phyloP scores from a whole-genome alignment of 2,797 vertebrate genomes.

The Cercopithecus mitis region DNA sequence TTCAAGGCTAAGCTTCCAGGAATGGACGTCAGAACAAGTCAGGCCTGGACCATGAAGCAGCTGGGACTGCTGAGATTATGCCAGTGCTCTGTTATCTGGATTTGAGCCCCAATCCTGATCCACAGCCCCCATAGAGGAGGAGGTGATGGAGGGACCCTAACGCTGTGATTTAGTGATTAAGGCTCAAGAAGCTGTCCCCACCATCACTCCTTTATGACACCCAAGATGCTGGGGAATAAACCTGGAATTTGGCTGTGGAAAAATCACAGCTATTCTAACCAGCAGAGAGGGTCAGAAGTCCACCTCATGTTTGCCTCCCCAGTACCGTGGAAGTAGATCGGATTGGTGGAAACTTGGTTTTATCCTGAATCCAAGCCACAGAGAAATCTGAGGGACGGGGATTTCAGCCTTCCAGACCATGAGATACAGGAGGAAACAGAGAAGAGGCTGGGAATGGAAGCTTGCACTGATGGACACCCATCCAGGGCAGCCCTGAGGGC shows the following conservation, averaged over 20 bases:
- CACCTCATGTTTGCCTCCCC: neutral
- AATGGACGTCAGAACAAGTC: neutral
- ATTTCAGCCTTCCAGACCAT: neutral
- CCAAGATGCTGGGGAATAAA: neutral
- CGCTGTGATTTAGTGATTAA: rapidly evolving
- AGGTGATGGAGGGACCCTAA: neutral
- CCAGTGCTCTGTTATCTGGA: too few species aligned
- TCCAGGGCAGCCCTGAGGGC: rapidly evolving
- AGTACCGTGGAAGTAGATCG: rapidly evolving
- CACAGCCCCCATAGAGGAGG: rapidly evolving
- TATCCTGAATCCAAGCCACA: neutral
- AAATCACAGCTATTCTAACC: neutral
- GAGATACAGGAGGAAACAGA: neutral
- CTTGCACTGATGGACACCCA: rapidly evolving
- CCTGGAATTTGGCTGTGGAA: neutral
- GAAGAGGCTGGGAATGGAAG: neutral
- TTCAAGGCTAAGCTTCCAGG: neutral
- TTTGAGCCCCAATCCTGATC: neutral
- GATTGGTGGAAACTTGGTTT: too few species aligned
- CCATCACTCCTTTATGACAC: rapidly evolving
- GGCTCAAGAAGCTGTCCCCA: neutral
- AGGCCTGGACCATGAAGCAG: neutral
- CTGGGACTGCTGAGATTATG: neutral
- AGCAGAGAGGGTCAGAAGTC: neutral
- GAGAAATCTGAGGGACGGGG: too few species aligned